phyloP scores from a whole-genome alignment of 2,888 invertebrate species.

The Zaprionus obscuricornis region DNA sequence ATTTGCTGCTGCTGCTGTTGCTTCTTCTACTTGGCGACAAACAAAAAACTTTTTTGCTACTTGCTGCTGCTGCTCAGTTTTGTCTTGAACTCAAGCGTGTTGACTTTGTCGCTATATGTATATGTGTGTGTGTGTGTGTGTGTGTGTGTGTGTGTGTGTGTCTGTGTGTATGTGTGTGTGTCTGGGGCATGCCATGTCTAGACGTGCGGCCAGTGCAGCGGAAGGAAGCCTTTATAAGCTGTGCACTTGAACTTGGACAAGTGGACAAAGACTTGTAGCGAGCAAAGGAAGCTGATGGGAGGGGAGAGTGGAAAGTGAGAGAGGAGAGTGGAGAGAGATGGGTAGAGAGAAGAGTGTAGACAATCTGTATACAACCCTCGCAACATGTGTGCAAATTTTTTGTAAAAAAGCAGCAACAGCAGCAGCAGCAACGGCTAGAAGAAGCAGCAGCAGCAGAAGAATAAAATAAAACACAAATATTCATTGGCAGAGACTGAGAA shows the following conservation, averaged over 20 bases:
- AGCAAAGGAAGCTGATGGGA: no score
- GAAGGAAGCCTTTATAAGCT: constrained; percentile 51
- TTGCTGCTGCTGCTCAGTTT: no score
- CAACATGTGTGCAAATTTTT: constrained; percentile 14
- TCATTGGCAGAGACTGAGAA: no score
- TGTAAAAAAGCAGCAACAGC: constrained; percentile 40
- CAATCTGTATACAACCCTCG: constrained; percentile 15
- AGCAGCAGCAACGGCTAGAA: no score
- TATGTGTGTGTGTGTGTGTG: constrained; percentile 28
- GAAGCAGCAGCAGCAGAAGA: no score
- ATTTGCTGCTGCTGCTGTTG: neutral
- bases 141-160: constrained; percentile 38
- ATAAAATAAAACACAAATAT: constrained; percentile 12
- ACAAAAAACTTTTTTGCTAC: no score
- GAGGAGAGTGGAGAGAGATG: no score
- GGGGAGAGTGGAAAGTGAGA: no score
- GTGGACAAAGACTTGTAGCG: no score
- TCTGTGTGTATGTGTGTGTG: constrained; percentile 25
- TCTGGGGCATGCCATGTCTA: constrained; percentile 48
- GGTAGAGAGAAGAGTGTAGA: no score
- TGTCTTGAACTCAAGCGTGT: neutral
- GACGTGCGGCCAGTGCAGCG: constrained; percentile 27
- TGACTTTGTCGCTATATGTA: neutral
- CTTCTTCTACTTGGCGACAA: constrained; percentile 31
- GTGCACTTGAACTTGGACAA: constrained; percentile 77